Evolutionary conservation across 2,888 invertebrate species (phyloP), one percentile per base, ranked within the genome.

Genomic region (Azorinus chamasolen): DNA sequence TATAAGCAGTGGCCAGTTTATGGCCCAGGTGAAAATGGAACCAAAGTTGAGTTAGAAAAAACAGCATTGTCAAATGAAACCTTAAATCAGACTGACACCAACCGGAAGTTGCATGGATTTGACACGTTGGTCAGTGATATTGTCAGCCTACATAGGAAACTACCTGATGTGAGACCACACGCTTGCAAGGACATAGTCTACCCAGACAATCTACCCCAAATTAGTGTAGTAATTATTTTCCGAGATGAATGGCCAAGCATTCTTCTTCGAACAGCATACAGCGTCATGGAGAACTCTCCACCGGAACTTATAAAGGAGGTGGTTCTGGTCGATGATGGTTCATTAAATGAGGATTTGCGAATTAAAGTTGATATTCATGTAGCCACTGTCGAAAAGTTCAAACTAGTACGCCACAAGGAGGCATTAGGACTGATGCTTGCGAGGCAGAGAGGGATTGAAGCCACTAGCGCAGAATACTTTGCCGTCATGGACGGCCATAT

Each of bases 401-500:
- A 41, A 24, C 43, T 65, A 8, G 20, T 65, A n/a, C 39, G 65
- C 20, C 65, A 65, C 25, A 54, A 65, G n/a, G 20, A 46, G n/a
- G 14, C 72, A 14, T 25, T 45, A 4, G 72, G 72, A 0, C 24
- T 72, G 10, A 72, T 72, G 72, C 58, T 50, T 51, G 72, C 65
- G 2, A 43, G 72, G 53, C 64, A 65, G 37, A 43, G 39, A 27
- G 72, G 72, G 0, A 72, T 72, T 27, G 61, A 72, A 45, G 54
- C 45, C 10, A 39, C 61, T 20, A 18, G 16, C 18, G 27, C 64
- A 16, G 59, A 65, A 16, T 61, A 65, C 25, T 65, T 72, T 45
- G 54, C 61, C 20, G 72, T 72, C 1, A 50, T 72, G 16, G 72
- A 72, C 27, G 64, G 72, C 16, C 72, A 72, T n/a, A 72, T 72